Percentiles rank a stretch among this genome's conserved stretches.
phyloP scores from a whole-genome alignment of 2,888 invertebrate genomes.

The Melanophora roralis region DNA sequence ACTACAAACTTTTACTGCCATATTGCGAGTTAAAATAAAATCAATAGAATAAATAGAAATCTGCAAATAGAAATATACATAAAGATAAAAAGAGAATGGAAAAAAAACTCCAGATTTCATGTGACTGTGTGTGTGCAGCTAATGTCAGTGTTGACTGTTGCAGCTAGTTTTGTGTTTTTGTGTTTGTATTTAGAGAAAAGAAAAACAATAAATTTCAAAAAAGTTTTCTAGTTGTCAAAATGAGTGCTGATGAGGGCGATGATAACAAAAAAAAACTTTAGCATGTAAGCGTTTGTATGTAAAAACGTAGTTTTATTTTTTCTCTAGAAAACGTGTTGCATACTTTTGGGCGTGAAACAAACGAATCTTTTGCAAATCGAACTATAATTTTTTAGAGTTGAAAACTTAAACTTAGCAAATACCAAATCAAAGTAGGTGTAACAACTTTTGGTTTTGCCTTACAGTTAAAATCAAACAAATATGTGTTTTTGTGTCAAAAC shows the following conservation, averaged over 20 bases:
- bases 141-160: constrained; percentile 59
- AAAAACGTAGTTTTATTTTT: background rate
- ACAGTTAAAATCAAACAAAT: background rate
- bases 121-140: constrained; percentile 32
- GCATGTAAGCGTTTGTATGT: background rate
- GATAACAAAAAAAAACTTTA: constrained; percentile 42
- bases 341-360: constrained; percentile 49
- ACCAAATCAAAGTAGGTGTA: constrained; percentile 1
- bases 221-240: constrained; percentile 57
- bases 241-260: constrained; percentile 55
- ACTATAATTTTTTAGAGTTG: constrained; percentile 17
- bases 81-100: background rate
- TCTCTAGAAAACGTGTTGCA: constrained; percentile 16
- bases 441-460: constrained; percentile 4
- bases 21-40: constrained; percentile 53
- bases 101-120: background rate
- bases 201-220: constrained; percentile 6
- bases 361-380: constrained; percentile 49
- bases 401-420: constrained; percentile 20
- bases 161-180: constrained; percentile 35
- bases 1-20: constrained; percentile 53
- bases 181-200: background rate
- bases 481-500: background rate
- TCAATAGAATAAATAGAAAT: background rate
- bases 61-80: constrained; percentile 7